phyloP scores from a whole-genome alignment of 2,888 invertebrate species.

The Diarsia brunnea region DNA sequence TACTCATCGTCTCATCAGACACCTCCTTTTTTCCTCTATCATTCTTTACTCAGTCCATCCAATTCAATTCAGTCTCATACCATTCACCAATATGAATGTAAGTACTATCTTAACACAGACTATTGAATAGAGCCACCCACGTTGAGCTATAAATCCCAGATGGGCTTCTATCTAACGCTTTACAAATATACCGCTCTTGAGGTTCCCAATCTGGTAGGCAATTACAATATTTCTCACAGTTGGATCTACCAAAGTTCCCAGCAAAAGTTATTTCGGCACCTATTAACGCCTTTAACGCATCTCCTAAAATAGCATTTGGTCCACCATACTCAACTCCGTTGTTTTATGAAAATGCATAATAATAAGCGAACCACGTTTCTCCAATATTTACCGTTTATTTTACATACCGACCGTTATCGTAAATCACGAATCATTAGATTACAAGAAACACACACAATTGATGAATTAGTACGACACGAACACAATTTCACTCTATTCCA shows the following conservation, averaged over 20 bases:
- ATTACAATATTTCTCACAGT: constrained; percentile 43
- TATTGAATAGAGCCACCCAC: constrained; percentile 40
- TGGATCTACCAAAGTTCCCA: constrained; percentile 20
- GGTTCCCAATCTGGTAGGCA: constrained; percentile 18
- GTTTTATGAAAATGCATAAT: constrained; percentile 24
- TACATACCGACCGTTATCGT: constrained; percentile 31
- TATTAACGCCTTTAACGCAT: constrained; percentile 36
- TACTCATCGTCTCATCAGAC: too few relatives aligned
- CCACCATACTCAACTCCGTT: constrained; percentile 6
- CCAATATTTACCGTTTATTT: constrained; percentile 28
- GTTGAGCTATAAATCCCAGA: constrained; percentile 48
- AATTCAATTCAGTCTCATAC: neutral
- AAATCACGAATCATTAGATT: constrained; percentile 48
- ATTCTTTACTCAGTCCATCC: too few relatives aligned
- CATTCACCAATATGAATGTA: neutral
- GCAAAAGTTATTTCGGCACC: constrained; percentile 38
- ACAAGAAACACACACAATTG: constrained; percentile 54
- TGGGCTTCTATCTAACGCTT: constrained; percentile 29
- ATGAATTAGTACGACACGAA: constrained; percentile 57
- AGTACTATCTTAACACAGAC: neutral
- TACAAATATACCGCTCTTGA: constrained; percentile 38
- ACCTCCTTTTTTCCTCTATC: too few relatives aligned
- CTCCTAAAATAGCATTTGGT: constrained; percentile 50
- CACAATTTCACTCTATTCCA: constrained; percentile 60
- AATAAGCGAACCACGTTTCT: constrained; percentile 8